Conservation (phyloP, 2,797 vertebrate species). For the Loris lydekkerianus region DNA sequence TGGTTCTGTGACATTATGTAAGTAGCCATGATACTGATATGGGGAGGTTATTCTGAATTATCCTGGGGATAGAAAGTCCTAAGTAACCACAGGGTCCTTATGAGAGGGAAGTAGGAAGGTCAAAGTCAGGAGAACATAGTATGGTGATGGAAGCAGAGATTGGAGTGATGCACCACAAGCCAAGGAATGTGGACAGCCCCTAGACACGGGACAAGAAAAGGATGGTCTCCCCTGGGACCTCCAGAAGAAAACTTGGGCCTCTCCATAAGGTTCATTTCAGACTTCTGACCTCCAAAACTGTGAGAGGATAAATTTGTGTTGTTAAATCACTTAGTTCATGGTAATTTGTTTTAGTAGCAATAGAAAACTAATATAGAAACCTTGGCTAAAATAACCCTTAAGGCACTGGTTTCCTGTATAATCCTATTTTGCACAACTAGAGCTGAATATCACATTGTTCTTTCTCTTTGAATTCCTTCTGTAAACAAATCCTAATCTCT, state of each 20-base stretch:
- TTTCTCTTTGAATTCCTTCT: slow-evolving; percentile 39
- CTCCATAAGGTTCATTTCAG: background rate
- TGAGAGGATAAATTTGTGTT: background rate
- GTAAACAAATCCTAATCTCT: slow-evolving; percentile 27
- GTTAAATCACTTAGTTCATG: background rate
- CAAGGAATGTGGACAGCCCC: background rate
- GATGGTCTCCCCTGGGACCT: background rate
- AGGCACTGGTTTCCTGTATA: background rate
- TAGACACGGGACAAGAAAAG: background rate
- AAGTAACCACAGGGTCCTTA: background rate
- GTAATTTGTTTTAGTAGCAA: background rate
- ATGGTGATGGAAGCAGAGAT: background rate
- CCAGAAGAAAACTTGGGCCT: background rate
- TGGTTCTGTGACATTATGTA: background rate
- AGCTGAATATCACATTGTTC: background rate
- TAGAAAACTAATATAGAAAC: background rate
- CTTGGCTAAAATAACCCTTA: background rate
- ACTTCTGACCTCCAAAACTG: background rate
- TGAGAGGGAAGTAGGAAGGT: background rate
- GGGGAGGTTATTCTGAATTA: background rate
- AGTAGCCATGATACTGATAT: background rate
- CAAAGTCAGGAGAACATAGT: background rate
- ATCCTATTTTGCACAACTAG: background rate
- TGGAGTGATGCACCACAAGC: background rate
- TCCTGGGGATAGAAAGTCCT: background rate